These are phyloP conservation scores for Myotis findleyi DNA, from an alignment of 2,797 vertebrate genomes.

Conservation along the genomic window DNA sequence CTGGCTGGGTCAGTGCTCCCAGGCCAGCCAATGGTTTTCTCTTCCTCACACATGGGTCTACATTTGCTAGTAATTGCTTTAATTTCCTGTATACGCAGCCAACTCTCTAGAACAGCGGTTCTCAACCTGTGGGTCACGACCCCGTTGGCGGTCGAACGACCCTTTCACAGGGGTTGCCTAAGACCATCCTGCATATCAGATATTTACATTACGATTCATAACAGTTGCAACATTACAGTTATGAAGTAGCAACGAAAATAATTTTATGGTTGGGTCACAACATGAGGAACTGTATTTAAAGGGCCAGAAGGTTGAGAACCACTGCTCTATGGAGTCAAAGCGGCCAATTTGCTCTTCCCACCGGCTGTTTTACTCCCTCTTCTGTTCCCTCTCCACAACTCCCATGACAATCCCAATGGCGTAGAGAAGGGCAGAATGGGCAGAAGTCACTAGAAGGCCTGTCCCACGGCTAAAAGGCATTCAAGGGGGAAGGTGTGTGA, in stretches of 20 bases:
- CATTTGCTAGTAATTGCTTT: background rate
- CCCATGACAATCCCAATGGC: background rate
- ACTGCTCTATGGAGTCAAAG: background rate
- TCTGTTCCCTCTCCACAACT: background rate
- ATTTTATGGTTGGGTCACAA: no score
- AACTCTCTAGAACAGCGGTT: background rate
- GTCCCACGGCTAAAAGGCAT: background rate
- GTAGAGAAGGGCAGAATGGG: background rate
- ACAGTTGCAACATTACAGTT: no score
- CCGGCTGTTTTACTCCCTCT: background rate
- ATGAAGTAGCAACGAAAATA: no score
- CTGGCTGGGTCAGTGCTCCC: background rate
- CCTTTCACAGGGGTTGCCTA: no score
- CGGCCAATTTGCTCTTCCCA: background rate
- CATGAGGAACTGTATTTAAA: no score
- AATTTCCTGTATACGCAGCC: background rate
- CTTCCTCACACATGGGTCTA: background rate
- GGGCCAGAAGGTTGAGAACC: no score
- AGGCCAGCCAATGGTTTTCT: background rate
- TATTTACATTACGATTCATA: no score
- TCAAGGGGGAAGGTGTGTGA: background rate
- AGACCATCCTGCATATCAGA: no score
- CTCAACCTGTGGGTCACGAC: no score
- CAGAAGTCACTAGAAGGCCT: background rate
- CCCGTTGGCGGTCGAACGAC: no score